Evolutionary conservation across 2,888 invertebrate species (phyloP), one percentile per base, ranked within the genome.

Genomic region (Steinernema carpocapsae): DNA sequence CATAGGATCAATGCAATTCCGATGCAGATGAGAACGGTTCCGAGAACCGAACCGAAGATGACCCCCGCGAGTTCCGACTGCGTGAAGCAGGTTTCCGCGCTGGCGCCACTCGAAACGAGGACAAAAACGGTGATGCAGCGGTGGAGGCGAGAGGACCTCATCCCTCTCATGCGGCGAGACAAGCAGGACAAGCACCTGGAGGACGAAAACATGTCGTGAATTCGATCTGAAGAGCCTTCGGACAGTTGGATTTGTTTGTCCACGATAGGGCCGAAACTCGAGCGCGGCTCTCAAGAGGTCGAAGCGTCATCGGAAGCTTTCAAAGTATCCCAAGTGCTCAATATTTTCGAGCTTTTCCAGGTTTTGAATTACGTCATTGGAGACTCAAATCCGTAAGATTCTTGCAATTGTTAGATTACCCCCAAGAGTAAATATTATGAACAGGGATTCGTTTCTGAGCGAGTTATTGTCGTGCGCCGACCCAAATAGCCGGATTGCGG

Each of bases 11-110:
- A 64, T 19, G 78, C 81, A 26, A 83, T 76, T 14, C 76, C 80
- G 7, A 79, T 78, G 24, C 82, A 82, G 32, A 86, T 79, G 29
- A 84, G 46, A 32, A 86, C 78, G 7, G 86, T 81, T 17, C 84
- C 86, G 14, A 80, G 78, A 26, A 85, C 84, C 4, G 83, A 83
- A 19, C 84, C 86, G 70, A 86, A 85, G 22, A 86, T 85, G 24
- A 84, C 78, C 17, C 82, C 80, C 26, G 83, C 83, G 2, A 86
- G 76, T 73, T 84, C 79, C 1, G 80, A 78, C 4, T 78, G 76
- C 56, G 81, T 84, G 72, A 80, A 77, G 56, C 80, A 80, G 12
- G 76, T 73, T 42, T 59, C 76, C 14, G 56, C 76, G 37, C 37
- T 29, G 12, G 64, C 64, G 32, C 32, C 32, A 7, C 32, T 29